Evolutionary conservation across 2,888 invertebrate species (phyloP), one percentile per base, ranked within the genome.

Genomic region (Drosophila antonietae): DNA sequence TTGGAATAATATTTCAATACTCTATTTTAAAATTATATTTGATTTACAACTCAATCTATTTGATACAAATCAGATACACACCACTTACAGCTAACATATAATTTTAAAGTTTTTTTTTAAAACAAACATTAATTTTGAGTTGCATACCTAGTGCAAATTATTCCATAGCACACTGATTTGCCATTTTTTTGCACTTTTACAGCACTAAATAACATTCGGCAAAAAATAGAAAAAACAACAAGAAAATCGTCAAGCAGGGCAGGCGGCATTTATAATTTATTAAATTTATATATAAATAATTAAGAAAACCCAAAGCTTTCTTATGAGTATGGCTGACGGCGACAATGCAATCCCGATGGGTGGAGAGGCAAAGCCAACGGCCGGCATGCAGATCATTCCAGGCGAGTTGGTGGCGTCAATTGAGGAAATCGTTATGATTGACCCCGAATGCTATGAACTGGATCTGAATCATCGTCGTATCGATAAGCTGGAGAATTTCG

Each of bases 401-500:
- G 80, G 88, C 12, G 90, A 89, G 62, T 49, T 82, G 18, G 65
- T 90, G 39, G 72, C 84, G 1, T 89, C 90, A 44, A 91, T 93
- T 52, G 91, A 92, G 56, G 93, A 93, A 43, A 73, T 91, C 3
- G 91, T 93, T 0, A 85, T 80, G 44, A 91, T 90, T 55, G 92
- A 93, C 85, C 92, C 92, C 0, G 91, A 93, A 7, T 92, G 92
- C 75, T 80, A 85, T 14, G 92, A 92, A 56, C 73, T 98, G n/a
- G 98, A 98, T 91, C 94, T 98, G 76, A 98, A 98, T 92, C 98
- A 98, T 91, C 96, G 96, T 55, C 94, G 97, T 78, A 95, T 98
- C 74, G 96, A 95, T 3, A 96, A 96, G 91, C 94, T 98, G 73
- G 96, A 97, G 88, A 96, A 97, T 90, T 94, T 98, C 72, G 97